phyloP scores from a whole-genome alignment of 2,113 vertebrate genomes.

The Helogale parvula region DNA sequence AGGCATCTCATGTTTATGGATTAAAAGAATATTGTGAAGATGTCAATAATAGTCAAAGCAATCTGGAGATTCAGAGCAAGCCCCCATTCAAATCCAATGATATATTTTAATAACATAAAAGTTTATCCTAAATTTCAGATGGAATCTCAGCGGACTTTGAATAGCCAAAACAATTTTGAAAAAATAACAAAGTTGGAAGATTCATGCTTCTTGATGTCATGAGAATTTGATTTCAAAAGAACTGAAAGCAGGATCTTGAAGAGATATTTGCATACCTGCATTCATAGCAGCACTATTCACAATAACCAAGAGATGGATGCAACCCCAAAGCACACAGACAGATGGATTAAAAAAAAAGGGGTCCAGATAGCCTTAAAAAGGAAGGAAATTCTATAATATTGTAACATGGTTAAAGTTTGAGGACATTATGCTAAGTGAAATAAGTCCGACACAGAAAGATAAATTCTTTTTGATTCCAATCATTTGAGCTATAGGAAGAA shows the following conservation, averaged over 20 bases:
- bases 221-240: neutral
- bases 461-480: neutral
- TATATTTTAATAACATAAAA: neutral
- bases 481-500: neutral
- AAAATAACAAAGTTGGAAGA: neutral
- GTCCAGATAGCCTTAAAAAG: neutral
- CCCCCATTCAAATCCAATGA: neutral
- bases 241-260: neutral
- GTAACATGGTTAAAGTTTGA: neutral
- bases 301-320: neutral
- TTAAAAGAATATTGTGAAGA: neutral
- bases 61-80: neutral
- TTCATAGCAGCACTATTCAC: neutral
- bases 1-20: neutral
- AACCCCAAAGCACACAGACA: neutral
- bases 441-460: neutral
- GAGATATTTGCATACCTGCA: neutral
- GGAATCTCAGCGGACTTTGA: neutral
- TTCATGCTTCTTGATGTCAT: neutral
- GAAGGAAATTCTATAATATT: neutral
- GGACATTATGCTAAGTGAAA: neutral
- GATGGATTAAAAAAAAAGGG: neutral
- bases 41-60: neutral
- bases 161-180: neutral
- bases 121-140: neutral